A percentile compares a stretch with the other conserved stretches of the same genome.
These are phyloP conservation scores for Bovichtus diacanthus DNA, from an alignment of 2,797 vertebrate species.

Conservation along the genomic window DNA sequence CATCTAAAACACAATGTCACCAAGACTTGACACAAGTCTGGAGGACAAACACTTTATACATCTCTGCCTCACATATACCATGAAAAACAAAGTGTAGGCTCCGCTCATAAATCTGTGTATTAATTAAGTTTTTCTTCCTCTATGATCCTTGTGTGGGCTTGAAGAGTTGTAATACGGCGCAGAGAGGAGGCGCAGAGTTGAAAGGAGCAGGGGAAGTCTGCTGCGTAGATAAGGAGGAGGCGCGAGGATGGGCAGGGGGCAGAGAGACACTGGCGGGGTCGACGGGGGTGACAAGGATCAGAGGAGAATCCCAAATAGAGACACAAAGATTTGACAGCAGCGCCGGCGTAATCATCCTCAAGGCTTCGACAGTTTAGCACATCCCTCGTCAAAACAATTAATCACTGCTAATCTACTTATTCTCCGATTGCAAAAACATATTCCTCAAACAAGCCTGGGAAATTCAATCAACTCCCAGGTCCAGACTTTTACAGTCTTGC, in stretches of 20 bases:
- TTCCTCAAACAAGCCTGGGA: conserved; percentile 55
- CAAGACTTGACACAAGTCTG: conserved; percentile 63
- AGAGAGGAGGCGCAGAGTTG: conserved; percentile 36
- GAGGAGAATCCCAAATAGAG: conserved; percentile 50
- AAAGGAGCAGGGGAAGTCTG: conserved; percentile 73
- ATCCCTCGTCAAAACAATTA: conserved; percentile 28
- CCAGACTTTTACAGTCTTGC: conserved; percentile 57
- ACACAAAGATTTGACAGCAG: conserved; percentile 42
- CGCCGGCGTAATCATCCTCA: conserved; percentile 10
- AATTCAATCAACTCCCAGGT: conserved; percentile 53
- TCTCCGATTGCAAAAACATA: conserved; percentile 16
- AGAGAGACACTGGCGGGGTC: conserved; percentile 19
- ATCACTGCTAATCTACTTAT: conserved; percentile 30
- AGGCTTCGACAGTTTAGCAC: background rate
- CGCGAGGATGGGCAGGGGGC: conserved; percentile 41
- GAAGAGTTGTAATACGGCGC: conserved; percentile 19
- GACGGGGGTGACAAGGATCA: conserved; percentile 50
- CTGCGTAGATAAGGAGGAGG: conserved; percentile 70
- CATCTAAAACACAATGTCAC: conserved; percentile 49
- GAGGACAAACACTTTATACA: background rate
- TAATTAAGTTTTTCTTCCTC: conserved; percentile 41
- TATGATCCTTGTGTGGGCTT: conserved; percentile 32
- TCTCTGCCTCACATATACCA: background rate
- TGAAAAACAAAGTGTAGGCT: background rate
- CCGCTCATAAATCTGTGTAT: conserved; percentile 41